Evolutionary conservation across 2,113 vertebrate genomes (phyloP).

Genomic region (Fulmarus glacialis): DNA sequence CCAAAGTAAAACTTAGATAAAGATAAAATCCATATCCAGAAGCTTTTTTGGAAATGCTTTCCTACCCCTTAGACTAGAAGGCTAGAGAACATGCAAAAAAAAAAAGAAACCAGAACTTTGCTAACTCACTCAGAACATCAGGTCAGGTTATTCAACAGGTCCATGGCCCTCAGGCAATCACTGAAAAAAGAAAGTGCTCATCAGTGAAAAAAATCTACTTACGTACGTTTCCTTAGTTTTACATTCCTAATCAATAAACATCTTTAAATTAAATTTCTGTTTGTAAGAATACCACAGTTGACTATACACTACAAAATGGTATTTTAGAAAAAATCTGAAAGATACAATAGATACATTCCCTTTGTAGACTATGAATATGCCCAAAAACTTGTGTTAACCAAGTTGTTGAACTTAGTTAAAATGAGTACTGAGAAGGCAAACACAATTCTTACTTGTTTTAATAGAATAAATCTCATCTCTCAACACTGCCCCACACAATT

Average conservation of each 20-base stretch:
- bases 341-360: not conserved
- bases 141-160: not conserved
- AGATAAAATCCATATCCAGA: not conserved
- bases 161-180: not conserved
- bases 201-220: not conserved
- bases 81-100: not conserved
- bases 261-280: not conserved
- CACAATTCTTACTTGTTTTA: not conserved
- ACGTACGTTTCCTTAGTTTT: not conserved
- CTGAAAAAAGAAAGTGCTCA: not conserved
- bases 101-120: not conserved
- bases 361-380: not conserved
- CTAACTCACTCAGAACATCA: not conserved
- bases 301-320: not conserved
- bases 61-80: not conserved
- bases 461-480: not conserved
- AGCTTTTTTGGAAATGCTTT: not conserved
- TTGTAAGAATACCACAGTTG: not conserved
- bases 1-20: not conserved
- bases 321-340: not conserved
- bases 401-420: not conserved
- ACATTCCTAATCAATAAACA: not conserved
- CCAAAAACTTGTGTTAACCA: not conserved
- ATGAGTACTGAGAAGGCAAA: not conserved
- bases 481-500: not conserved